Conservation (phyloP, 1,140 invertebrate species). For the Drosophila navojoa region DNA sequence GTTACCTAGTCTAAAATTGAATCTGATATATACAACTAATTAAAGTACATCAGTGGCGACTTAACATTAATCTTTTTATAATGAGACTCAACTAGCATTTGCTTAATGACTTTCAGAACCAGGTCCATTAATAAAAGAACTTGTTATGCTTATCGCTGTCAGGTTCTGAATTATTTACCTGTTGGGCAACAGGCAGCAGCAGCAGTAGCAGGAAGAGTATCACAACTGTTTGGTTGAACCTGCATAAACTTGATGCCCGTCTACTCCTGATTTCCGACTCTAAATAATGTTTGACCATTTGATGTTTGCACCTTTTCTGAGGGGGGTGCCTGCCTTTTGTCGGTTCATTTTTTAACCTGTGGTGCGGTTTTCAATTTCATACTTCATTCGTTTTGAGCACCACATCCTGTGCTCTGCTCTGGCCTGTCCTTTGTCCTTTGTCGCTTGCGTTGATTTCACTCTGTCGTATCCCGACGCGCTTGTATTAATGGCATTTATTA, state of each 20-base stretch:
- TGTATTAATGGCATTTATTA: conserved; percentile 82
- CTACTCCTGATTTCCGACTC: background rate
- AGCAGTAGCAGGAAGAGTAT: conserved; percentile 1
- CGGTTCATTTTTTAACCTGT: conserved; percentile 41
- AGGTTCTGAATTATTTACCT: conserved; percentile 16
- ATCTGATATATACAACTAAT: background rate
- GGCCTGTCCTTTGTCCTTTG: background rate
- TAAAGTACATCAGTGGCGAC: background rate
- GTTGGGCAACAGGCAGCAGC: background rate
- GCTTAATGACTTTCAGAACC: conserved; percentile 26
- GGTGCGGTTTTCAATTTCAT: conserved; percentile 77
- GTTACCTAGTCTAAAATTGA: too few relatives aligned
- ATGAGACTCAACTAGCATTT: conserved; percentile 20
- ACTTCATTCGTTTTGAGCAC: conserved; percentile 72
- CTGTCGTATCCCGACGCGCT: conserved; percentile 31
- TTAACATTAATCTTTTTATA: conserved; percentile 21
- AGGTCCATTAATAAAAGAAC: conserved; percentile 20
- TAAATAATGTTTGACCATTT: conserved; percentile 48
- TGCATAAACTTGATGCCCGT: background rate
- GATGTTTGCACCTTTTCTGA: conserved; percentile 36
- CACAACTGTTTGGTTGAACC: background rate
- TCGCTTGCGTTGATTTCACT: conserved; percentile 20
- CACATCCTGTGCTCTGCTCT: conserved; percentile 33
- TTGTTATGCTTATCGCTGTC: background rate
- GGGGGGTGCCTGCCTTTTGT: conserved; percentile 9